Evolutionary conservation across 2,888 invertebrate species (phyloP).

Genomic region (Lamellibrachia columna): DNA sequence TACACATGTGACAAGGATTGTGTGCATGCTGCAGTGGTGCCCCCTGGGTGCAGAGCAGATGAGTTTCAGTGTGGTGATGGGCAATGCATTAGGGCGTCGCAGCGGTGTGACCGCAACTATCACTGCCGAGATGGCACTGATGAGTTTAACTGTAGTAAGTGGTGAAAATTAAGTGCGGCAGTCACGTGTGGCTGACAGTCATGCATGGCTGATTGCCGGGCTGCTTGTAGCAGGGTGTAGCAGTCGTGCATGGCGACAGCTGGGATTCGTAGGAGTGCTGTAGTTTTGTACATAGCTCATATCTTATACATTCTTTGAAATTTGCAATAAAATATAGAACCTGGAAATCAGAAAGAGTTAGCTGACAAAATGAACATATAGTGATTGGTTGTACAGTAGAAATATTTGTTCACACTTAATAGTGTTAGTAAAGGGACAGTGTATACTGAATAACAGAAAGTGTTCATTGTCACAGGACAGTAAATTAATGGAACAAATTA

Average conservation of each 20-base stretch:
- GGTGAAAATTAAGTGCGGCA: not conserved
- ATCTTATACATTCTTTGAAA: not conserved
- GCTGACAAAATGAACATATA: not conserved
- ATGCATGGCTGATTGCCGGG: not conserved
- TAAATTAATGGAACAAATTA: too few species aligned
- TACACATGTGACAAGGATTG: not conserved
- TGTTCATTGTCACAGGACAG: too few species aligned
- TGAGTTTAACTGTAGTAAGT: slow-evolving; percentile 72
- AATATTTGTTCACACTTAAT: too few species aligned
- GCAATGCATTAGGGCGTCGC: slow-evolving; percentile 78
- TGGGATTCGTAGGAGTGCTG: not conserved
- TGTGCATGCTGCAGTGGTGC: not conserved
- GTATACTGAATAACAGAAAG: too few species aligned
- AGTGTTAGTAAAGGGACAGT: too few species aligned
- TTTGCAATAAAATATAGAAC: not conserved
- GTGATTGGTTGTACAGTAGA: too few species aligned
- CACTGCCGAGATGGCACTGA: slow-evolving; percentile 79
- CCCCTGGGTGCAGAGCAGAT: slow-evolving; percentile 16
- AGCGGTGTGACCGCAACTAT: slow-evolving; percentile 81
- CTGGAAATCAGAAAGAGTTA: not conserved
- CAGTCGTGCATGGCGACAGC: not conserved
- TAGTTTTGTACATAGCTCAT: not conserved
- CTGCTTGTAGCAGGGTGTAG: not conserved
- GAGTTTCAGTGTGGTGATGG: slow-evolving; percentile 68
- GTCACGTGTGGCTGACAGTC: not conserved